Evolutionary conservation across 53 echinoderm and acorn worm species (phyloP), one percentile per base, ranked within the genome.

Genomic region (Stichopus horrens): DNA sequence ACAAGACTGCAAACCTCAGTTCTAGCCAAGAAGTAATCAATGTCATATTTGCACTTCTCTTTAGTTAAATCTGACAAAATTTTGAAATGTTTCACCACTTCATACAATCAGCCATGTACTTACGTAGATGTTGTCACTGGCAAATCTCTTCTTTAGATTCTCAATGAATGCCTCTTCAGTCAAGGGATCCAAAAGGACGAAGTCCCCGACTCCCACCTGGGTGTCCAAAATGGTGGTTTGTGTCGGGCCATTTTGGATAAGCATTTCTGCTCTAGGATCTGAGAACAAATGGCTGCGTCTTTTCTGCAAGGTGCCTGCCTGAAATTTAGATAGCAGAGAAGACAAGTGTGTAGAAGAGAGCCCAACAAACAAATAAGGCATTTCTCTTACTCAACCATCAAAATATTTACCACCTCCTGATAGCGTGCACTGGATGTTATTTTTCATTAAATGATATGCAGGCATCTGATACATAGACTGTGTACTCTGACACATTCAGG

Each of bases 191-290:
- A 96, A 88, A 14, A 96, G 93, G 53, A 95, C 96, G 56, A 93
- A 96, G 90, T 96, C 96, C 21, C 96, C 93, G 52, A 96, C 93
- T 6, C 96, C 96, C 51, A 95, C 93, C 95, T 95, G 95, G 66
- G 92, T 78, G 83, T 96, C 96, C 82, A 96, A 80, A 79, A 96
- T 93, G 88, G 91, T 95, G 84, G 84, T 84, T 52, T 60, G 84
- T 7, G 67, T 52, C 66, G 66, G 84, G 22, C 84, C 84, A 84
- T 84, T 84, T 23, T 84, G 84, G 84, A 65, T 59, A 13, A 65
- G 57, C 84, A 84, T 84, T 52, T 84, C 84, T 80, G 80, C n/a
- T 13, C 59, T 52, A 52, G 65, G 84, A 52, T 65, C 84, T 23
- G 65, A 60, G 58, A 84, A 84, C 84, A 84, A 51, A 51, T 84